Evolutionary conservation across 2,797 vertebrate species (phyloP).

Genomic region (Hybognathus amarus): DNA sequence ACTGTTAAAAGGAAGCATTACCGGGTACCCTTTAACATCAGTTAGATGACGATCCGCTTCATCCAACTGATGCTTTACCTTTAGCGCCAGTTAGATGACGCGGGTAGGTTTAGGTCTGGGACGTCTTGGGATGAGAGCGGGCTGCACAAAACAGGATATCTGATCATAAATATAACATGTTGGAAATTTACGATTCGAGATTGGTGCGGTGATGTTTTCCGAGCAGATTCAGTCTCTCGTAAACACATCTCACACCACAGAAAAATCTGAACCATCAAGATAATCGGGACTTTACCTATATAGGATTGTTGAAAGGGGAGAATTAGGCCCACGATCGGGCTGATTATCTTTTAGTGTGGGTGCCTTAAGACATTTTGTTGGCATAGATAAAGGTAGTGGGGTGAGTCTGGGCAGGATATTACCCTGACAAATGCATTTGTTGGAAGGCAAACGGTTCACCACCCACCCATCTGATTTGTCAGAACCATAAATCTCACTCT

Average conservation of each 20-base stretch:
- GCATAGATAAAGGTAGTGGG: constrained; percentile 4
- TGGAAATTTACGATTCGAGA: background rate
- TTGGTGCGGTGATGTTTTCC: background rate
- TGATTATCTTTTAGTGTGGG: background rate
- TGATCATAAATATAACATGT: background rate
- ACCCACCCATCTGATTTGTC: background rate
- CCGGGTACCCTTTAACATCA: too few relatives aligned
- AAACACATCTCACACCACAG: background rate
- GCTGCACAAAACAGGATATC: background rate
- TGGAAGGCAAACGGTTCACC: background rate
- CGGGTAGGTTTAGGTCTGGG: too few relatives aligned
- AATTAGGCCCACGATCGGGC: background rate
- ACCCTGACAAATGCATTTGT: constrained; percentile 34
- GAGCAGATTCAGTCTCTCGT: background rate
- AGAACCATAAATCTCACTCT: constrained; percentile 1
- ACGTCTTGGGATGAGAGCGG: too few relatives aligned
- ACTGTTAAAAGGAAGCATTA: too few relatives aligned
- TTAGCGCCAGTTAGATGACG: too few relatives aligned
- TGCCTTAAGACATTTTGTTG: constrained; percentile 12
- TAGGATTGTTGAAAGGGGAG: background rate
- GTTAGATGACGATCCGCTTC: too few relatives aligned
- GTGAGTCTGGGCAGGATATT: constrained; percentile 18
- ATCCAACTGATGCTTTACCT: too few relatives aligned
- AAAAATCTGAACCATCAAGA: background rate
- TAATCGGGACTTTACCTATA: background rate